Evolutionary conservation across 2,888 invertebrate genomes (phyloP).

Genomic region (Cryptus viduatorius): DNA sequence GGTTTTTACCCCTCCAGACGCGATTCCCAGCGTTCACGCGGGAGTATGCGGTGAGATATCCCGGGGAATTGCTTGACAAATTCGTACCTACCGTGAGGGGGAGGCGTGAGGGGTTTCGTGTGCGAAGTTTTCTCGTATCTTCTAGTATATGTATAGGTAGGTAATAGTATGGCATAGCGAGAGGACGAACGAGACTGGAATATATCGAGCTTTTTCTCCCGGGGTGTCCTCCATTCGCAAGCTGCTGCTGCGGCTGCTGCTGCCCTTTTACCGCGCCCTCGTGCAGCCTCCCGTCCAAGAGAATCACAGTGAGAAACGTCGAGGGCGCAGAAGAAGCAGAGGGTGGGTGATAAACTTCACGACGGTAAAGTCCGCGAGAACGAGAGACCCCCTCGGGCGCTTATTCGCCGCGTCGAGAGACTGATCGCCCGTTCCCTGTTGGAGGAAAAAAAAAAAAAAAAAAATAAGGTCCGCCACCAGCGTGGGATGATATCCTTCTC

Average conservation of each 20-base stretch:
- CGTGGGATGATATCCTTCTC: constrained; percentile 46
- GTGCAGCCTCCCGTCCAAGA: background rate
- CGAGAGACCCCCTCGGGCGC: constrained; percentile 61
- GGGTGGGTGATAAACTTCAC: constrained; percentile 64
- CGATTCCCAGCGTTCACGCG: constrained; percentile 69
- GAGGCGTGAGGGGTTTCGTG: constrained; percentile 16
- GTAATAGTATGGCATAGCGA: constrained; percentile 1
- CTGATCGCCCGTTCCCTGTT: constrained; percentile 59
- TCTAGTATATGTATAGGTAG: constrained; percentile 12
- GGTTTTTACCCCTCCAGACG: constrained; percentile 73
- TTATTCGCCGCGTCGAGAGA: constrained; percentile 67
- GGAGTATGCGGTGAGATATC: constrained; percentile 67
- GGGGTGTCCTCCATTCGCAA: constrained; percentile 32
- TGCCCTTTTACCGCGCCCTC: constrained; percentile 58
- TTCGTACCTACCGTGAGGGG: constrained; percentile 67
- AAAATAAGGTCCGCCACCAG: constrained; percentile 78
- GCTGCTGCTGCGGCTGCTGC: background rate
- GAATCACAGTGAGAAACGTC: constrained; percentile 16
- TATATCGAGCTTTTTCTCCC: constrained; percentile 59
- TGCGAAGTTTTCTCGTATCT: constrained; percentile 1
- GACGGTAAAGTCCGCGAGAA: constrained; percentile 57
- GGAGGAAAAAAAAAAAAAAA: constrained; percentile 76
- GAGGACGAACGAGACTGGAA: constrained; percentile 59
- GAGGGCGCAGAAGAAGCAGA: constrained; percentile 59
- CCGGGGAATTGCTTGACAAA: constrained; percentile 79